These are phyloP conservation scores for Nannoperca obscura DNA, from an alignment of 2,797 vertebrate genomes.

Conservation along the genomic window DNA sequence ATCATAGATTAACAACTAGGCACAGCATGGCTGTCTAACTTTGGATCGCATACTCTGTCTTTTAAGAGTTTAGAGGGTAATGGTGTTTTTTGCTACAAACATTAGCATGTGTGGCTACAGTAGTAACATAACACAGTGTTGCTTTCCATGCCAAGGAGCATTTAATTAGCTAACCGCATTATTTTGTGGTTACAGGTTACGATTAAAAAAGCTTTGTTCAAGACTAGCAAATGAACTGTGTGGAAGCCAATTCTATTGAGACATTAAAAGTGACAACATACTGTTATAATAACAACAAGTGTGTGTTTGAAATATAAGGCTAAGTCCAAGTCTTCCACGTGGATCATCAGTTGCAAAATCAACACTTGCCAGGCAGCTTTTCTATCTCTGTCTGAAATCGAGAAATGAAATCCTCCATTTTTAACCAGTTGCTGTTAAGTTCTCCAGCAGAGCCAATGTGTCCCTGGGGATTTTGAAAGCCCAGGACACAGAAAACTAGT, in stretches of 20 bases:
- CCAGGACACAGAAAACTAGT: constrained; percentile 49
- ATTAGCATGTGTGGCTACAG: background rate
- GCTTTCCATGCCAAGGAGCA: background rate
- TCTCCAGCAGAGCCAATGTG: constrained; percentile 47
- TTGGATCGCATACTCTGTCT: no score
- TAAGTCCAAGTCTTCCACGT: background rate
- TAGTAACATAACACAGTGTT: background rate
- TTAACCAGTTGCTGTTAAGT: constrained; percentile 47
- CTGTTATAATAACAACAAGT: background rate
- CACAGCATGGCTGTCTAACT: no score
- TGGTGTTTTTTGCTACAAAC: no score
- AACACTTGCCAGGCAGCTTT: background rate
- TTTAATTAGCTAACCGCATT: background rate
- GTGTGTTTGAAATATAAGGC: background rate
- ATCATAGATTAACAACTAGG: no score
- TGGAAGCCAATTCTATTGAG: background rate
- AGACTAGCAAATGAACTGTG: background rate
- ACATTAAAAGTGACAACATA: background rate
- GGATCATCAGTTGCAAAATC: background rate
- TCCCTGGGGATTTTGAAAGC: constrained; percentile 49
- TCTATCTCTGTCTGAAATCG: background rate
- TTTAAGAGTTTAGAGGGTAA: no score
- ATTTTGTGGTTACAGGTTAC: background rate
- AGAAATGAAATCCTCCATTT: constrained; percentile 18
- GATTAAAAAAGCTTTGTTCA: no score